Percentiles rank a stretch among this genome's conserved stretches.
phyloP scores from a whole-genome alignment of 30 jellyfish, hydroid and myxozoan genomes.

The Cassiopea andromeda region DNA sequence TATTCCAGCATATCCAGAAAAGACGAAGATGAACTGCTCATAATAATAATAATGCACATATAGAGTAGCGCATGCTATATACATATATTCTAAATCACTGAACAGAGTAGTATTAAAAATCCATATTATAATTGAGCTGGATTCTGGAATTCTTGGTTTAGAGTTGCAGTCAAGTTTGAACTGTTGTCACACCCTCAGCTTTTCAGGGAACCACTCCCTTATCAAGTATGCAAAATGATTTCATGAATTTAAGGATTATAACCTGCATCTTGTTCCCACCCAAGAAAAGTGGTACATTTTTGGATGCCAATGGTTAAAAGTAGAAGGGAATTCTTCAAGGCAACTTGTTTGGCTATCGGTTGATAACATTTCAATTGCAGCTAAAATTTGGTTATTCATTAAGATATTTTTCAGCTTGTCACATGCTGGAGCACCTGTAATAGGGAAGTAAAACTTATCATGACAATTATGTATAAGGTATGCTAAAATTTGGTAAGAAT shows the following conservation, averaged over 20 bases:
- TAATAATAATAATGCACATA: too few relatives aligned
- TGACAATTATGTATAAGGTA: too few relatives aligned
- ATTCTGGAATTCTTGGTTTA: too few relatives aligned
- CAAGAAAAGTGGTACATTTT: neutral
- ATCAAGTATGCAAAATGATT: neutral
- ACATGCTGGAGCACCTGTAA: constrained; percentile 5
- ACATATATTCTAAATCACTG: too few relatives aligned
- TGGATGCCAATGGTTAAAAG: neutral
- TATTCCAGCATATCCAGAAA: too few relatives aligned
- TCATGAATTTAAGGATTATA: neutral
- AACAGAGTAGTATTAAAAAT: neutral
- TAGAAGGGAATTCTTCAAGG: neutral
- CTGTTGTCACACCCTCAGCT: too few relatives aligned
- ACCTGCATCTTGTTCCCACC: constrained; percentile 1
- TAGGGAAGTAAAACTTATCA: too few relatives aligned
- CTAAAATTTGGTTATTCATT: neutral
- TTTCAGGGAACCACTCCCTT: neutral
- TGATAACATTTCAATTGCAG: neutral
- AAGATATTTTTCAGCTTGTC: neutral
- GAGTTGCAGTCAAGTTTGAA: too few relatives aligned
- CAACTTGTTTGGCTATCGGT: neutral
- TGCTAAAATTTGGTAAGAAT: too few relatives aligned
- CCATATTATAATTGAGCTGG: too few relatives aligned
- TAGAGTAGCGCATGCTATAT: too few relatives aligned
- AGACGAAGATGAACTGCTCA: too few relatives aligned